A percentile compares a stretch with the other conserved stretches of the same genome.
Evolutionary conservation across 1,140 invertebrate genomes (phyloP).

Genomic region (Pentalonia nigronervosa): DNA sequence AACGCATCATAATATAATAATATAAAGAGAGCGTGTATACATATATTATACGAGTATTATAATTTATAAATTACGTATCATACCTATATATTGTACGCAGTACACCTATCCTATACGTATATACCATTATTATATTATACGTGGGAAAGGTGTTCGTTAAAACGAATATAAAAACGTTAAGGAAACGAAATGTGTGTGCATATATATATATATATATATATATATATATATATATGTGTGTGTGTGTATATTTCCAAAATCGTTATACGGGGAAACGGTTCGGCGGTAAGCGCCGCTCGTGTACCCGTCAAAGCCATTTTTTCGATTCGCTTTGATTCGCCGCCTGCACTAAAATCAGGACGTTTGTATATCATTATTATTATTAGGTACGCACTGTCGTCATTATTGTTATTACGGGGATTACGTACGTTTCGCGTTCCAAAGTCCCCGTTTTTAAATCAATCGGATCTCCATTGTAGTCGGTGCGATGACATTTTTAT

Average conservation of each 20-base stretch:
- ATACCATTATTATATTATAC: not conserved
- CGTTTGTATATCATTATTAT: slow-evolving; percentile 7
- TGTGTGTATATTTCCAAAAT: not conserved
- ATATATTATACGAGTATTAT: no score
- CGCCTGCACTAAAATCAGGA: not conserved
- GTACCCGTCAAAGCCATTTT: not conserved
- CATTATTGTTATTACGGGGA: not conserved
- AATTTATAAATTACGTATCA: no score
- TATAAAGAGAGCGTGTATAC: not conserved
- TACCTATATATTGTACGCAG: no score
- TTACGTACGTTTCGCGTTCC: not conserved
- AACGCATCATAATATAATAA: not conserved
- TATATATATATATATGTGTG: not conserved
- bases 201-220: not conserved
- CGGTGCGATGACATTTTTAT: slow-evolving; percentile 29
- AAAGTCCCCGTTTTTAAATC: not conserved
- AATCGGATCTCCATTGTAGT: slow-evolving; percentile 4
- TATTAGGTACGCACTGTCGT: not conserved
- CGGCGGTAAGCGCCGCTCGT: not conserved
- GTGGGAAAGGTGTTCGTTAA: slow-evolving; percentile 12
- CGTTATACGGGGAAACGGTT: not conserved
- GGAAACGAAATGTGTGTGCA: not conserved
- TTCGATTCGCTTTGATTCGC: slow-evolving; percentile 44
- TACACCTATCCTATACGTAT: no score
- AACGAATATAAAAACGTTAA: not conserved